Evolutionary conservation across 2,113 vertebrate species (phyloP).

Genomic region (Siniperca chuatsi): DNA sequence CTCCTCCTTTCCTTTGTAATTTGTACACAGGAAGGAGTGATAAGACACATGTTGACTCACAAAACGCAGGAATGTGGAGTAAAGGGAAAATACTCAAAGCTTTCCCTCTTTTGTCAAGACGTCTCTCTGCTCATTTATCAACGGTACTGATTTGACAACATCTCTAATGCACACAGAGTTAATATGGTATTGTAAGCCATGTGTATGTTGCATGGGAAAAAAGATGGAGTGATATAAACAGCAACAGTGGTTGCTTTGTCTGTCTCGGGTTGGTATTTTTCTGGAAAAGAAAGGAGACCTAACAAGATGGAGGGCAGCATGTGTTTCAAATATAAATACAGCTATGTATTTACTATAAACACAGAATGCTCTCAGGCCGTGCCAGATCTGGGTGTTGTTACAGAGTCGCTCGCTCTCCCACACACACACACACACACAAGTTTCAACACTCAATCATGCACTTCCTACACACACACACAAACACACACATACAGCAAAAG

Average conservation of each 20-base stretch:
- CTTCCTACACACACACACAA: slow-evolving; percentile 1
- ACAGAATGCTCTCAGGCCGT: slow-evolving; percentile 32
- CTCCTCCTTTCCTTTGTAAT: slow-evolving; percentile 63
- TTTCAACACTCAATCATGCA: not conserved
- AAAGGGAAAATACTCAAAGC: slow-evolving; percentile 30
- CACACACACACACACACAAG: slow-evolving; percentile 14
- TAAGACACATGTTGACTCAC: slow-evolving; percentile 76
- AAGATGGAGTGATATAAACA: slow-evolving; percentile 13
- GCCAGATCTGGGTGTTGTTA: slow-evolving; percentile 51
- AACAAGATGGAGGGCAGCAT: slow-evolving; percentile 52
- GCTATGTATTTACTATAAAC: slow-evolving; percentile 78
- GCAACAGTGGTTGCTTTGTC: slow-evolving; percentile 54
- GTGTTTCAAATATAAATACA: slow-evolving; percentile 76
- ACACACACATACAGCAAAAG: slow-evolving; percentile 21
- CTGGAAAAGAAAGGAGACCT: slow-evolving; percentile 42
- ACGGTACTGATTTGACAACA: not conserved
- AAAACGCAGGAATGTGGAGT: slow-evolving; percentile 69
- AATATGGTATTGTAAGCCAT: not conserved
- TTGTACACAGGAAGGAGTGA: slow-evolving; percentile 78
- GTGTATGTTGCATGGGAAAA: slow-evolving; percentile 9
- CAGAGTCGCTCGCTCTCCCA: not conserved
- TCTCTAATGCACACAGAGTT: not conserved
- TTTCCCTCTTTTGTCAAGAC: slow-evolving; percentile 12
- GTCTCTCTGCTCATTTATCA: slow-evolving; percentile 6
- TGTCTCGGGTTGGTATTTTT: slow-evolving; percentile 7